Evolutionary conservation across 2,888 invertebrate genomes (phyloP), one percentile per base, ranked within the genome.

Genomic region (Neoaliturus tenellus): DNA sequence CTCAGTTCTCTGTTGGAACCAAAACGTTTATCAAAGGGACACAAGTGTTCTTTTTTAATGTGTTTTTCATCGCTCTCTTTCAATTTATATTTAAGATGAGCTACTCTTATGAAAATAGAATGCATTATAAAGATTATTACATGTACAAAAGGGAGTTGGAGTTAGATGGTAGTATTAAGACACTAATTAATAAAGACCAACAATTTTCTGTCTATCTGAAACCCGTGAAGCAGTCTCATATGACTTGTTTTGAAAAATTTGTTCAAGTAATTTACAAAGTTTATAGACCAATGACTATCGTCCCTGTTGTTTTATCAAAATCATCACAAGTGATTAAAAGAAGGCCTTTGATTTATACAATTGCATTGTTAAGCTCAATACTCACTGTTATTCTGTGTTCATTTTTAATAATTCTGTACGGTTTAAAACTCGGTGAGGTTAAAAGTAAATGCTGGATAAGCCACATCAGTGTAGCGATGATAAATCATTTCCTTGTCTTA

Each of bases 241-340:
- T 62, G 28, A n/a, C 62, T 28, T 28, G 14, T 28, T 62, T 14
- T 28, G 62, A 62, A 62, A 62, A 62, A 31, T 62, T 62, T 62
- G 62, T 62, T 62, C 62, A 62, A 62, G 31, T 14, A 31, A 62
- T 62, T 28, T 62, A 62, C 28, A 62, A 62, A 31, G 17, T 62
- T 28, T 62, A 28, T 17, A 62, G 62, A 62, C 62, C 62, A 12
- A 62, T 62, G 62, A 28, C 28, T 14, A 28, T 10, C 31, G 17
- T 25, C 1, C 62, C 62, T 5, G 62, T 62, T 28, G 62, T 62
- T 28, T 17, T 62, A 62, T 28, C 62, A 62, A 62, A 17, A 62
- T 62, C 55, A 23, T 55, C 28, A 28, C 62, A 8, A 28, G 62
- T 62, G 28, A 28, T 62, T 14, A 62, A 8, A 1, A 62, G 62